A percentile compares a stretch with the other conserved stretches of the same genome.
These are phyloP conservation scores for Cyanocitta stelleri DNA, from an alignment of 2,113 vertebrate genomes.

Conservation along the genomic window DNA sequence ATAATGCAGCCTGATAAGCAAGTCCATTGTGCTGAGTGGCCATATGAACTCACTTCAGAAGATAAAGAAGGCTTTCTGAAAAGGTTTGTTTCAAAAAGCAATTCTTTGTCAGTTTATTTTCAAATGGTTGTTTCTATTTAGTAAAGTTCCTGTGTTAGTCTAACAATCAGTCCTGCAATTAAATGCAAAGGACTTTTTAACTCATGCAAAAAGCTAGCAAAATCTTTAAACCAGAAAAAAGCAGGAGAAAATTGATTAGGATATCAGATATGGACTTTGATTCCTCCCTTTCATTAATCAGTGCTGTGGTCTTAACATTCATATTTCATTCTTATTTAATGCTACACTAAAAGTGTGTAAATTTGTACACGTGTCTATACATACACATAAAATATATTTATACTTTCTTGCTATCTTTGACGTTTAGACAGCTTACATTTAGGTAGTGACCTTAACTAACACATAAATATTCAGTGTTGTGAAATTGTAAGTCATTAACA, in stretches of 20 bases:
- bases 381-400: not conserved
- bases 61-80: not conserved
- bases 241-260: not conserved
- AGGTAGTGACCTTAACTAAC: not conserved
- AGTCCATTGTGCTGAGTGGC: not conserved
- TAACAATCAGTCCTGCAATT: not conserved
- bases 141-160: not conserved
- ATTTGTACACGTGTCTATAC: rapidly evolving
- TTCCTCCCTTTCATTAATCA: not conserved
- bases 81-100: not conserved
- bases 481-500: not conserved
- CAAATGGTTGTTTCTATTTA: not conserved
- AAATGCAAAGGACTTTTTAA: not conserved
- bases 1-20: not conserved
- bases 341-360: not conserved
- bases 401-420: not conserved
- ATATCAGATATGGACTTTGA: not conserved
- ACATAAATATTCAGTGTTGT: not conserved
- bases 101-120: not conserved
- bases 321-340: not conserved
- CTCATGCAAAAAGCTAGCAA: not conserved
- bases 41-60: not conserved
- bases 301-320: not conserved
- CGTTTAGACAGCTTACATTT: not conserved
- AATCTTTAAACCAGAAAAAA: not conserved